Evolutionary conservation across 2,888 invertebrate genomes (phyloP).

Genomic region (Clunio marinus): DNA sequence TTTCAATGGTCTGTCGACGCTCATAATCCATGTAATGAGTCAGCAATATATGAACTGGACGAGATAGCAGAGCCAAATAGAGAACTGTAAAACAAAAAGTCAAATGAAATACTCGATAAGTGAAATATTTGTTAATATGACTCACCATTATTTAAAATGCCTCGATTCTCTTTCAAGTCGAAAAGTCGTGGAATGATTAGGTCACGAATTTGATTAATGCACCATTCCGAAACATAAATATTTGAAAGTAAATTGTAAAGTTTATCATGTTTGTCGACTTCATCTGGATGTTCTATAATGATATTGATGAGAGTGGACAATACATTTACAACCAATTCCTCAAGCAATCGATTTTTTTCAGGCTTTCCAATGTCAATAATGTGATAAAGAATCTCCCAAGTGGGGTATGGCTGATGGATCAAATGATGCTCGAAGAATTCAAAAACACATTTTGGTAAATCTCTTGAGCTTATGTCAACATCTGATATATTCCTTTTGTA

Average conservation of each 20-base stretch:
- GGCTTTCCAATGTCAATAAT: not conserved
- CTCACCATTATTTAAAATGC: slow-evolving; percentile 19
- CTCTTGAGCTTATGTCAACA: not conserved
- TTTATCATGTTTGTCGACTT: not conserved
- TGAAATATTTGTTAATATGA: not conserved
- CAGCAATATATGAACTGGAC: not conserved
- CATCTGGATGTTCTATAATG: not conserved
- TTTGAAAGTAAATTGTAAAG: slow-evolving; percentile 14
- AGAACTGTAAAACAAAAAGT: not conserved
- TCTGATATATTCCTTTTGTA: slow-evolving; percentile 20
- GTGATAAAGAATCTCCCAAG: not conserved
- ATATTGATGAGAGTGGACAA: not conserved
- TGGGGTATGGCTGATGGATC: not conserved
- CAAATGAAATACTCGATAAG: not conserved
- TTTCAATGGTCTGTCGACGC: not conserved
- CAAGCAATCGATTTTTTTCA: slow-evolving; percentile 2
- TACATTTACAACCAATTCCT: not conserved
- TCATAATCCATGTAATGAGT: slow-evolving; percentile 23
- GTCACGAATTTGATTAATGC: not conserved
- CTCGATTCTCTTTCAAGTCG: slow-evolving; percentile 10
- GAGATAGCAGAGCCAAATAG: slow-evolving; percentile 21
- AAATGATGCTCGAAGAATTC: not conserved
- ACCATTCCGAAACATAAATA: not conserved
- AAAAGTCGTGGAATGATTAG: not conserved
- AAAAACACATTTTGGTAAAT: not conserved